Conservation (phyloP, 2,113 vertebrate species). For the Xerus inauris region DNA sequence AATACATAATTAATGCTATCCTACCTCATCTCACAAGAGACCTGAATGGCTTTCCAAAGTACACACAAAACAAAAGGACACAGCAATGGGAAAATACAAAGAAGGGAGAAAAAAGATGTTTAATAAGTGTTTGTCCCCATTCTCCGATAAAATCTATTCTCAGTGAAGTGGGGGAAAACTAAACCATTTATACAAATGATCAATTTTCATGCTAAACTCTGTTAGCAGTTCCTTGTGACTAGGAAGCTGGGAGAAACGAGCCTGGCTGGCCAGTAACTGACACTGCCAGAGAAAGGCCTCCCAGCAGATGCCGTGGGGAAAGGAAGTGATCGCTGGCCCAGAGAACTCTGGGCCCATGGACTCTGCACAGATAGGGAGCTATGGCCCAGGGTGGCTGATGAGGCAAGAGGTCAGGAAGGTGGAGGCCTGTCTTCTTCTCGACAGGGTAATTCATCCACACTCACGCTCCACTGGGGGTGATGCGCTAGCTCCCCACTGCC, state of each 20-base stretch:
- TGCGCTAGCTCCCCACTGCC: conserved; percentile 74
- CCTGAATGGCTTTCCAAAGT: neutral
- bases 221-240: neutral
- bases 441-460: conserved; percentile 71
- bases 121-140: neutral
- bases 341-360: neutral
- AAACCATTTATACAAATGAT: neutral
- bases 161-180: neutral
- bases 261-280: neutral
- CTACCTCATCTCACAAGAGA: neutral
- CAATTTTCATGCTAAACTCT: neutral
- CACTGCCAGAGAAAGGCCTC: neutral
- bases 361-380: neutral
- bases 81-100: neutral
- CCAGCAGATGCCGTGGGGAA: neutral
- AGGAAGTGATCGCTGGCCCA: neutral
- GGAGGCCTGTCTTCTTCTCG: conserved; percentile 53
- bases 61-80: neutral
- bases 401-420: conserved; percentile 52
- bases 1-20: neutral
- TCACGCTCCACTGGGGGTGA: conserved; percentile 67
- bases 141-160: conserved; percentile 32
- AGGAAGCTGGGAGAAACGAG: neutral
- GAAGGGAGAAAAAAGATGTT: neutral
- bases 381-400: conserved; percentile 31